Evolutionary conservation across 2,797 vertebrate species (phyloP).

Genomic region (Diceros bicornis): DNA sequence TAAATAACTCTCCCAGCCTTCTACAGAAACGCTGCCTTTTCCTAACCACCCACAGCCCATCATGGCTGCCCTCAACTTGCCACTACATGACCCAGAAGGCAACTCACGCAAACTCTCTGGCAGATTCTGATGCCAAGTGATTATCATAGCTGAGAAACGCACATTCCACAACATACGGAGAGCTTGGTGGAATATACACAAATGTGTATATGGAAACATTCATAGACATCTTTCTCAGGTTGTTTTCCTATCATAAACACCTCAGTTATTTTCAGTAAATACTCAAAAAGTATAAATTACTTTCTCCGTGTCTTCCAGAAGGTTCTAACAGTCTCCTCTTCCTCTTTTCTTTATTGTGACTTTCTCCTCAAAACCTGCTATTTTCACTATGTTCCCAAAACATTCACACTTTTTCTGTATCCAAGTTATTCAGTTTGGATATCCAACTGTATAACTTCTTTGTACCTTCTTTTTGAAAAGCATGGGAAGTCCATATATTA

Average conservation of each 20-base stretch:
- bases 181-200: not conserved
- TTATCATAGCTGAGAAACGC: slow-evolving; percentile 71
- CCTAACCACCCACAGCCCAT: slow-evolving; percentile 55
- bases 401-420: not conserved
- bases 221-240: not conserved
- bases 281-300: too few species aligned
- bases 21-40: slow-evolving; percentile 68
- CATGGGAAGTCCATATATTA: not conserved
- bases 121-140: slow-evolving; percentile 57
- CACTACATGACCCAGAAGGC: slow-evolving; percentile 61
- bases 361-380: not conserved
- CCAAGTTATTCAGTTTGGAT: not conserved
- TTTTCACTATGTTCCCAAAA: slow-evolving; percentile 15
- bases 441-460: not conserved
- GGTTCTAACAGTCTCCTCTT: not conserved
- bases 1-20: slow-evolving; percentile 64
- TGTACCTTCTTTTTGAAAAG: slow-evolving; percentile 1
- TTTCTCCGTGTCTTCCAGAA: not conserved
- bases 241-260: slow-evolving; percentile 29
- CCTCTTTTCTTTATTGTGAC: not conserved
- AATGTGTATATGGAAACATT: slow-evolving; percentile 26
- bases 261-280: slow-evolving; percentile 78
- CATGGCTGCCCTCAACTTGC: slow-evolving; percentile 62
- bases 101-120: slow-evolving; percentile 58
- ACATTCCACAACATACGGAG: slow-evolving; percentile 19